Evolutionary conservation across 53 echinoderm and acorn worm species (phyloP).

Genomic region (Actinopyga echinites): DNA sequence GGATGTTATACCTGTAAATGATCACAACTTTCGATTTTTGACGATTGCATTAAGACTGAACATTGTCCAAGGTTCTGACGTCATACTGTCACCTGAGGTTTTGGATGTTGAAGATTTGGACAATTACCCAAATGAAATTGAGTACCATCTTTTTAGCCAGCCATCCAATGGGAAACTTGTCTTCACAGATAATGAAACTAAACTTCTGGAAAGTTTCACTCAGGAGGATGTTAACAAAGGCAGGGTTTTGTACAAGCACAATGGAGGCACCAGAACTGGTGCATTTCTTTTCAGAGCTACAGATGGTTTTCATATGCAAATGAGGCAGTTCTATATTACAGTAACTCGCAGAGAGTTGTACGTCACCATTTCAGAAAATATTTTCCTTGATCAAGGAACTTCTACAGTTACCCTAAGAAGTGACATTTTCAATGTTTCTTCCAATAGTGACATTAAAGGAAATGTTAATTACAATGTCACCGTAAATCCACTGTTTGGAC

Average conservation of each 20-base stretch:
- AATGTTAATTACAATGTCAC: constrained; percentile 75
- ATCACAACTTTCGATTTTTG: constrained; percentile 75
- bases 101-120: constrained; percentile 81
- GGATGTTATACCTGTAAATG: constrained; percentile 79
- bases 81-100: constrained; percentile 51
- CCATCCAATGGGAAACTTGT: constrained; percentile 81
- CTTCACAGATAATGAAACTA: constrained; percentile 26
- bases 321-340: constrained; percentile 82
- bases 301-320: constrained; percentile 76
- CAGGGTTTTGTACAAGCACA: constrained; percentile 67
- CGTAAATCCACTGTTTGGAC: constrained; percentile 64
- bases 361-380: constrained; percentile 38
- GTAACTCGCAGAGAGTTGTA: constrained; percentile 58
- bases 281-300: constrained; percentile 74
- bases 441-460: constrained; percentile 61
- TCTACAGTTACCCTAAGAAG: constrained; percentile 43
- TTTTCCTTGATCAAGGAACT: constrained; percentile 74
- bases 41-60: constrained; percentile 76
- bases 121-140: constrained; percentile 79
- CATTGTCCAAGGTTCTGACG: constrained; percentile 69
- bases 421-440: constrained; percentile 65
- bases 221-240: constrained; percentile 81
- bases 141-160: constrained; percentile 57
- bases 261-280: constrained; percentile 65
- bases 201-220: constrained; percentile 59